Percentiles rank a stretch among this genome's conserved stretches.
Evolutionary conservation across 2,888 invertebrate species (phyloP).

Genomic region (Eilema sororculum): DNA sequence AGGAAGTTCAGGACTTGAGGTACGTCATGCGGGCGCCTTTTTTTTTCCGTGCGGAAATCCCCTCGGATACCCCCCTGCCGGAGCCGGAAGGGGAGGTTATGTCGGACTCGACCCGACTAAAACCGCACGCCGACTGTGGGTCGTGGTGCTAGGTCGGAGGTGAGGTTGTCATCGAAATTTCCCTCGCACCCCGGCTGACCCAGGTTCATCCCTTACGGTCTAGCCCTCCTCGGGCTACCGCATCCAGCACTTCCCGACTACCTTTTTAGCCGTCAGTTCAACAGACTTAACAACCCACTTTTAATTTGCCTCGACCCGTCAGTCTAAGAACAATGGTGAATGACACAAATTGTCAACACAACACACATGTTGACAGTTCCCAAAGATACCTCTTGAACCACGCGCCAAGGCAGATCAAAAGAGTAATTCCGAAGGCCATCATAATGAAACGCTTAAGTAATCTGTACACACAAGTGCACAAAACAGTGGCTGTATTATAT

Average conservation of each 20-base stretch:
- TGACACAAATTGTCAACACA: background rate
- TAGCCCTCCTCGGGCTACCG: too few relatives aligned
- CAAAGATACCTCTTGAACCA: background rate
- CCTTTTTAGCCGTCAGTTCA: background rate
- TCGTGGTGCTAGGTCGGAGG: too few relatives aligned
- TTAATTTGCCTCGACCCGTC: background rate
- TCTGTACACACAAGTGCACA: constrained; percentile 20
- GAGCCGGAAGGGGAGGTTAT: too few relatives aligned
- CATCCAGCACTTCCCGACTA: background rate
- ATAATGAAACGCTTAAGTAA: constrained; percentile 8
- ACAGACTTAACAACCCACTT: background rate
- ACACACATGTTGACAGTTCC: background rate
- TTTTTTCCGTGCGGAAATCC: too few relatives aligned
- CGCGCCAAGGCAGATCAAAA: background rate
- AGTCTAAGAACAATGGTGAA: background rate
- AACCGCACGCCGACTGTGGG: too few relatives aligned
- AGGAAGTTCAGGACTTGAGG: background rate
- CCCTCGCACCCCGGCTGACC: too few relatives aligned
- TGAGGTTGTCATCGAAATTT: too few relatives aligned
- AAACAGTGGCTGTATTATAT: constrained; percentile 36
- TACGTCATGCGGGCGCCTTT: too few relatives aligned
- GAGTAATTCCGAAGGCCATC: background rate
- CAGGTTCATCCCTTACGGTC: too few relatives aligned
- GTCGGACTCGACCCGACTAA: too few relatives aligned
- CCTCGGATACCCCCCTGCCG: too few relatives aligned